Evolutionary conservation across 2,888 invertebrate species (phyloP).

Genomic region (Eupithecia exiguata): DNA sequence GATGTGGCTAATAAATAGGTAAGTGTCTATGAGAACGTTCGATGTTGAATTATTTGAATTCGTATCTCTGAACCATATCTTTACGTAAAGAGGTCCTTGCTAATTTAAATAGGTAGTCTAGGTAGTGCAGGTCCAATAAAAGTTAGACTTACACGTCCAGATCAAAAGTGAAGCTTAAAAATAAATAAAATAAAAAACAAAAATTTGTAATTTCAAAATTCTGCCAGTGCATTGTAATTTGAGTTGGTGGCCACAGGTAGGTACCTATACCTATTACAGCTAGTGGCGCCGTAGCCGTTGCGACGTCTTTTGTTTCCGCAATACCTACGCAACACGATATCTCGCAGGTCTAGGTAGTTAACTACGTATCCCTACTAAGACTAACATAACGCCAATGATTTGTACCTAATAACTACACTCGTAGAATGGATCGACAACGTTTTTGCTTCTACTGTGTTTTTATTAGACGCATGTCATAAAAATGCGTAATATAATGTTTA

Average conservation of each 20-base stretch:
- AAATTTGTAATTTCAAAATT: no score
- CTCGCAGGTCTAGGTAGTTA: slow-evolving; percentile 11
- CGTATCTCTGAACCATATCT: background rate
- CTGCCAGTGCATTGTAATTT: slow-evolving; percentile 46
- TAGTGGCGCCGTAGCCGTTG: slow-evolving; percentile 31
- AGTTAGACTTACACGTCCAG: background rate
- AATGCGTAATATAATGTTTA: background rate
- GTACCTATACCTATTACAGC: slow-evolving; percentile 19
- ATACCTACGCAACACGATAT: slow-evolving; percentile 52
- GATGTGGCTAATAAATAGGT: background rate
- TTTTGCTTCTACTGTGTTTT: background rate
- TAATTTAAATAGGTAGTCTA: background rate
- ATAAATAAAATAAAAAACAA: no score
- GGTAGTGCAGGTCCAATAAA: background rate
- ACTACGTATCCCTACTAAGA: background rate
- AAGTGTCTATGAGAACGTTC: background rate
- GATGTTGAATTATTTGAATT: background rate
- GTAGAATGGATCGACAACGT: background rate
- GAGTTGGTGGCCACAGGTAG: slow-evolving; percentile 47
- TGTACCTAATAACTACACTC: no score
- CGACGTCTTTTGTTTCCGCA: slow-evolving; percentile 53
- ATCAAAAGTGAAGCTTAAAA: no score
- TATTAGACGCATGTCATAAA: background rate
- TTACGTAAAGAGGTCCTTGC: background rate
- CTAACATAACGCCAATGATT: no score